A percentile compares a stretch with the other conserved stretches of the same genome.
phyloP scores from a whole-genome alignment of 1,140 invertebrate species.

The Heliothis virescens region DNA sequence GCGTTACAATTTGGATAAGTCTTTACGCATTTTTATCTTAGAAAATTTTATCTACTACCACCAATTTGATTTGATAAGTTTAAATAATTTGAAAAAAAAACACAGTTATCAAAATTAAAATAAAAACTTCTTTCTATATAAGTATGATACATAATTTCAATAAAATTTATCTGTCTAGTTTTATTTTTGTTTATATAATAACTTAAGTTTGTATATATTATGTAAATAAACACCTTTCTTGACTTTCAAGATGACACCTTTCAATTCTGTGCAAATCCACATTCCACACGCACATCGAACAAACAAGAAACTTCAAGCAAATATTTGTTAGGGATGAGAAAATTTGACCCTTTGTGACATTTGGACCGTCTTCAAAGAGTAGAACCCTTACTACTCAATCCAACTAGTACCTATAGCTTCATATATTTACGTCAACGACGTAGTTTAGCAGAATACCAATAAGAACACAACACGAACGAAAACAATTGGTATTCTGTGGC shows the following conservation, averaged over 20 bases:
- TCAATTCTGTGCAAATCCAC: background rate
- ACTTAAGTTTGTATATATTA: too few relatives aligned
- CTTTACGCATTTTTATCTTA: background rate
- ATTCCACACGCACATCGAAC: background rate
- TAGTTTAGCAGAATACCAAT: background rate
- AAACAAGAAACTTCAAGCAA: slow-evolving; percentile 12
- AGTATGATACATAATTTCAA: too few relatives aligned
- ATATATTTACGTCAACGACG: background rate
- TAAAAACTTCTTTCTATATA: too few relatives aligned
- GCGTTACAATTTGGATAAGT: background rate
- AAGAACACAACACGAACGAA: background rate
- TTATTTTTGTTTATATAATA: too few relatives aligned
- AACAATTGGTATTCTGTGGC: background rate
- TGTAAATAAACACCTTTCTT: too few relatives aligned
- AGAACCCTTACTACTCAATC: background rate
- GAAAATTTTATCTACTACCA: background rate
- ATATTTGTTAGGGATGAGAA: slow-evolving; percentile 7
- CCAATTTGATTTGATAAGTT: too few relatives aligned
- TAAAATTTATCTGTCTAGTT: too few relatives aligned
- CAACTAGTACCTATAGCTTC: background rate
- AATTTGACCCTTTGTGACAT: slow-evolving; percentile 16
- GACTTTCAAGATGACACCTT: too few relatives aligned
- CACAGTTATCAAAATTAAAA: too few relatives aligned
- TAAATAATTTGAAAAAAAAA: too few relatives aligned
- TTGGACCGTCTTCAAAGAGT: slow-evolving; percentile 14